These are phyloP conservation scores for Drosophila pallidifrons DNA, from an alignment of 1,140 invertebrate genomes.

Conservation along the genomic window DNA sequence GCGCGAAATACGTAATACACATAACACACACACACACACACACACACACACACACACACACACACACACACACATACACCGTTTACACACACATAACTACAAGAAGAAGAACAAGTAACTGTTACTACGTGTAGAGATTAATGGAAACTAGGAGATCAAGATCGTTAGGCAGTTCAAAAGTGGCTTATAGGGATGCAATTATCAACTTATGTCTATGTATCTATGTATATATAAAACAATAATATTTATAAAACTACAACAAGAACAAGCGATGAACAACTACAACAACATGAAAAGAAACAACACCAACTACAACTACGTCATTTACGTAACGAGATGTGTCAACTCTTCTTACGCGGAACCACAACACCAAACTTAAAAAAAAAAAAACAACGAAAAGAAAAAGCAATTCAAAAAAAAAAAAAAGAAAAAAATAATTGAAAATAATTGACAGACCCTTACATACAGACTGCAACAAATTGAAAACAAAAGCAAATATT, in stretches of 20 bases:
- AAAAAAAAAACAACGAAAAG: constrained; percentile 17
- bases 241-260: constrained; percentile 34
- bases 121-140: constrained; percentile 6
- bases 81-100: background rate
- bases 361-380: constrained; percentile 2
- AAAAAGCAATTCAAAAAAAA: constrained; percentile 1
- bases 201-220: constrained; percentile 20
- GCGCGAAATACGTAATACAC: constrained; percentile 5
- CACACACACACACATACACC: constrained; percentile 1
- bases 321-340: constrained; percentile 24
- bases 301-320: constrained; percentile 39
- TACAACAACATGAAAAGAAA: constrained; percentile 23
- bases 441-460: constrained; percentile 38
- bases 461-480: constrained; percentile 41
- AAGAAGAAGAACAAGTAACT: background rate
- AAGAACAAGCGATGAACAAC: constrained; percentile 36
- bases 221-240: constrained; percentile 36
- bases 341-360: constrained; percentile 7
- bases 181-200: constrained; percentile 11
- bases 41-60: background rate
- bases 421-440: constrained; percentile 16
- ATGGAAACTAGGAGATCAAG: background rate
- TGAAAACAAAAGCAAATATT: background rate
- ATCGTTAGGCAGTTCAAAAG: background rate
- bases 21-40: constrained; percentile 10